Evolutionary conservation across 2,113 vertebrate species (phyloP).

Genomic region (Spea multiplicata): DNA sequence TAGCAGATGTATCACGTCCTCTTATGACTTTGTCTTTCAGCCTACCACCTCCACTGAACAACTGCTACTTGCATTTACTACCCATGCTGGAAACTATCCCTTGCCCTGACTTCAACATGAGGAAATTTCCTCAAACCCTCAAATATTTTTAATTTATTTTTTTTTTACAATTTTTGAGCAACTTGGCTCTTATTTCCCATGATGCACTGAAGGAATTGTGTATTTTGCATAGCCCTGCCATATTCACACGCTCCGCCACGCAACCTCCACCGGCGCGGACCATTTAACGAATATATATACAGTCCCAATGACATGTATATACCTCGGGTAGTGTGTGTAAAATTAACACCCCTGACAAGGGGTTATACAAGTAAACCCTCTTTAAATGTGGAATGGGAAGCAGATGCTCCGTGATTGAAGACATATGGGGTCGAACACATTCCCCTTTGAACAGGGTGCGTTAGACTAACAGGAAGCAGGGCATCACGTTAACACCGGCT

Average conservation of each 20-base stretch:
- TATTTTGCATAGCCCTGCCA: not conserved
- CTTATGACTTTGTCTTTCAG: too few relatives aligned
- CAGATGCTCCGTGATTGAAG: conserved; percentile 56
- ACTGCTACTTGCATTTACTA: too few relatives aligned
- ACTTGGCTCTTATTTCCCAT: conserved; percentile 8
- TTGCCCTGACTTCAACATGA: too few relatives aligned
- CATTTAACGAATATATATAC: conserved; percentile 1
- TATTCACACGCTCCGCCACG: conserved; percentile 11
- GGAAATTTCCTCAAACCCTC: too few relatives aligned
- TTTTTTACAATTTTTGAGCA: too few relatives aligned
- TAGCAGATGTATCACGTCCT: too few relatives aligned
- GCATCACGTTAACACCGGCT: conserved; percentile 41
- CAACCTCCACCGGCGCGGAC: not conserved
- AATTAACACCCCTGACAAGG: conserved; percentile 54
- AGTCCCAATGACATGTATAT: not conserved
- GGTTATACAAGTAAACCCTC: conserved; percentile 45
- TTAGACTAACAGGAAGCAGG: conserved; percentile 17
- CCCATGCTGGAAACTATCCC: too few relatives aligned
- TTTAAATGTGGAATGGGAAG: conserved; percentile 50
- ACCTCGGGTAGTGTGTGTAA: conserved; percentile 20
- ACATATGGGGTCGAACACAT: conserved; percentile 14
- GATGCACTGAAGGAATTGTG: too few relatives aligned
- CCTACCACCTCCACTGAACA: too few relatives aligned
- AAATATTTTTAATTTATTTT: too few relatives aligned
- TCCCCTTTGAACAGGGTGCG: conserved; percentile 17